These are phyloP conservation scores for Eupithecia abbreviata DNA, from an alignment of 2,888 invertebrate species.

Conservation along the genomic window DNA sequence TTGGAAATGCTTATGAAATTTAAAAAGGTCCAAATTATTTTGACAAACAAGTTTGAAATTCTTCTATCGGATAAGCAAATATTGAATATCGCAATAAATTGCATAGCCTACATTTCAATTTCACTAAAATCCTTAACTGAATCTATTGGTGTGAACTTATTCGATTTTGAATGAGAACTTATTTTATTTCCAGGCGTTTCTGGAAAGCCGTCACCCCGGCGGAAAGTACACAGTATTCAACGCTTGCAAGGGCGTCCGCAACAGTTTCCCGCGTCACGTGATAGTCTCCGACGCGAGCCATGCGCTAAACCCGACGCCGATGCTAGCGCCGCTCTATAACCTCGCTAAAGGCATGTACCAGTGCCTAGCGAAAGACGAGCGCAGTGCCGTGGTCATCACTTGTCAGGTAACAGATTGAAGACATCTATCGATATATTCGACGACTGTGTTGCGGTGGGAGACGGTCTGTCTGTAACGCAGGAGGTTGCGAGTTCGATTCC, in stretches of 20 bases:
- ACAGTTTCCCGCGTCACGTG: slow-evolving; percentile 84
- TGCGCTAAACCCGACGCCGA: slow-evolving; percentile 88
- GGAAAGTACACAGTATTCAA: slow-evolving; percentile 93
- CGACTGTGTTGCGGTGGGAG: too few species aligned
- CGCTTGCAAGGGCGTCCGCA: slow-evolving; percentile 84
- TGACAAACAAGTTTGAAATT: not conserved
- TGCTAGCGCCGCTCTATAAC: slow-evolving; percentile 91
- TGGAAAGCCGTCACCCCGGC: slow-evolving; percentile 90
- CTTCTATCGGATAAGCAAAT: not conserved
- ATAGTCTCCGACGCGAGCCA: slow-evolving; percentile 83
- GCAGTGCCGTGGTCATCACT: slow-evolving; percentile 92
- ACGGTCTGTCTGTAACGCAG: too few species aligned
- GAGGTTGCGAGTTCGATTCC: too few species aligned
- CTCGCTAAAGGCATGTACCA: slow-evolving; percentile 94
- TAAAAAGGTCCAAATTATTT: too few species aligned
- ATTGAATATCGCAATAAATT: not conserved
- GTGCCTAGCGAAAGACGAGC: slow-evolving; percentile 91
- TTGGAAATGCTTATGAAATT: too few species aligned
- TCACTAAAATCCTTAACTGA: not conserved
- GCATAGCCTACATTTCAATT: not conserved
- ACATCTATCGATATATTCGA: slow-evolving; percentile 56
- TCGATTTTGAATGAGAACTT: not conserved
- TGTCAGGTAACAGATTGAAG: slow-evolving; percentile 84
- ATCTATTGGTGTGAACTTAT: not conserved
- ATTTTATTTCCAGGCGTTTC: slow-evolving; percentile 79